phyloP scores from a whole-genome alignment of 2,888 invertebrate genomes.

The Notocelia uddmanniana region DNA sequence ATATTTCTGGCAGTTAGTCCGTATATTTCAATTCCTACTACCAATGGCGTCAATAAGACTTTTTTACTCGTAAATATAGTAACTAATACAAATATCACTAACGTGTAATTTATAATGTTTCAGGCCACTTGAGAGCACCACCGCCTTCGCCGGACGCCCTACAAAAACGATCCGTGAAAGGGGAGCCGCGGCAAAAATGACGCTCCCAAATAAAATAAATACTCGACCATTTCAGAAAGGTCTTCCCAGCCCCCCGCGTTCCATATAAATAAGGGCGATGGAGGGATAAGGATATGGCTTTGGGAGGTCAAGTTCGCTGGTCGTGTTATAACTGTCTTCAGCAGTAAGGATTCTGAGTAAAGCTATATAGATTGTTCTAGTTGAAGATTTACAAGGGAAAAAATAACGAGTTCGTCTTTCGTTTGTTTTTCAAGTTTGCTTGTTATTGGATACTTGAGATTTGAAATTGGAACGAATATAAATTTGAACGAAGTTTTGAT shows the following conservation, averaged over 20 bases:
- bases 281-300: constrained; percentile 46
- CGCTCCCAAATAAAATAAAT: constrained; percentile 79
- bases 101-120: constrained; percentile 41
- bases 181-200: constrained; percentile 79
- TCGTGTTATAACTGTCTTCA: constrained; percentile 57
- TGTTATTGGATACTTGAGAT: not conserved
- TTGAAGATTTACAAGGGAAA: constrained; percentile 54
- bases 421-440: constrained; percentile 32
- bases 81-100: not conserved
- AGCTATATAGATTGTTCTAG: constrained; percentile 53
- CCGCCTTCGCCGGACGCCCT: constrained; percentile 66
- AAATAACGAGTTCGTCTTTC: constrained; percentile 44
- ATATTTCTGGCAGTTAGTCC: too few species aligned
- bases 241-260: constrained; percentile 50
- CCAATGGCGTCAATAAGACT: too few species aligned
- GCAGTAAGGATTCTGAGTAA: constrained; percentile 47
- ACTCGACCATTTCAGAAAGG: constrained; percentile 60
- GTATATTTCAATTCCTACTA: not conserved
- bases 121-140: constrained; percentile 65
- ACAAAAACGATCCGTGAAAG: constrained; percentile 75
- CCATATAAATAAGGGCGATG: constrained; percentile 46
- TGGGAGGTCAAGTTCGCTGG: constrained; percentile 54
- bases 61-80: not conserved
- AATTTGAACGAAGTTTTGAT: not conserved
- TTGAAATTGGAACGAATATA: constrained; percentile 3